Evolutionary conservation across 2,888 invertebrate species (phyloP), one percentile per base, ranked within the genome.

Genomic region (Carcina quercana): DNA sequence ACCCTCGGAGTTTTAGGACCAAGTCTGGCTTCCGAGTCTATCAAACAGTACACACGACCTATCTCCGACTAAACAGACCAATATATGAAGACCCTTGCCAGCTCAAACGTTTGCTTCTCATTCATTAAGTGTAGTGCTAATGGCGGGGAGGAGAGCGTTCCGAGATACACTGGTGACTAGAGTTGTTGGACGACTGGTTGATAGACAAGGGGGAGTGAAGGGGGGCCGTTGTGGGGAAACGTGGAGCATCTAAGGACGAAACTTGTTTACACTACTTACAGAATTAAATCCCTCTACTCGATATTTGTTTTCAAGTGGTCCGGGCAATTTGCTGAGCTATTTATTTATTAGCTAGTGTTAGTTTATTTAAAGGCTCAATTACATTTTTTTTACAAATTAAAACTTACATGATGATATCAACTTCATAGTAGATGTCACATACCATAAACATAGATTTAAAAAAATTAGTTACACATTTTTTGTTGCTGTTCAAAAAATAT

Each of bases 221-320:
- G 52, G 58, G 59, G 42, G 56, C n/a, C n/a, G n/a, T n/a, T 48
- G 49, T 50, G 52, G 58, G 50, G 44, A 45, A 46, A 44, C 37
- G 57, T 46, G 51, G 47, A 58, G 51, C 58, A 54, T 61, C 64
- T 65, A 60, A 59, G 56, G 59, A 62, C 56, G 59, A 59, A 76
- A 79, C 69, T 72, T 80, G 79, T 80, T 78, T 79, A 74, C 68
- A 71, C 66, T 73, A 79, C 71, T 80, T 75, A 69, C 61, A 57
- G 69, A 74, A 78, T 79, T 74, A 76, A 78, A 76, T 74, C 65
- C 61, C 60, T 68, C 49, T 48, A 53, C 53, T 60, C 47, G 53
- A 59, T 66, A 65, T 70, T 71, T 64, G 56, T 51, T 59, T 52
- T 50, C 36, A 53, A 66, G 56, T 58, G 51, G 56, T 53, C 43